These are phyloP conservation scores for Pangasius djambal DNA, from an alignment of 2,797 vertebrate genomes.

Conservation along the genomic window DNA sequence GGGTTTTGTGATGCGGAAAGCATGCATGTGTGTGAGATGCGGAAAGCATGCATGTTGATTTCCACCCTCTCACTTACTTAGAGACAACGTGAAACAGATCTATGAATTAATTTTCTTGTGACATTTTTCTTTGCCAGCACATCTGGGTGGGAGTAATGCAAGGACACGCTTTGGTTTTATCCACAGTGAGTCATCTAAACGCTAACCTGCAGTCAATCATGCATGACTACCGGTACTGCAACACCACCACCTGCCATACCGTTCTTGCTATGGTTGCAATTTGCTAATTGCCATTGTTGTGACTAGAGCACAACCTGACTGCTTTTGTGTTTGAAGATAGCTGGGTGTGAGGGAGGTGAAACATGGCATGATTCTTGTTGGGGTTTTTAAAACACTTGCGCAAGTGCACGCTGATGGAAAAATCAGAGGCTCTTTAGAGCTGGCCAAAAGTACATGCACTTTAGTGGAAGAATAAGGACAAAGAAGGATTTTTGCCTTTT, in stretches of 20 bases:
- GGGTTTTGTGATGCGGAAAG: not conserved
- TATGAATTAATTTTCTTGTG: not conserved
- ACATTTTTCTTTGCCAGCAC: not conserved
- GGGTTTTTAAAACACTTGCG: not conserved
- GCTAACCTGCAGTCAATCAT: not conserved
- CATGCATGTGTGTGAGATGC: not conserved
- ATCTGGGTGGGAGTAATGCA: not conserved
- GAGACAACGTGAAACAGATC: not conserved
- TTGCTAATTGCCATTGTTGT: not conserved
- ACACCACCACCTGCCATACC: not conserved
- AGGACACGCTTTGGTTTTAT: not conserved
- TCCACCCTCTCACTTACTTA: not conserved
- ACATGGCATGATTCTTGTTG: not conserved
- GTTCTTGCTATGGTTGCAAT: not conserved
- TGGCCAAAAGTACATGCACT: not conserved
- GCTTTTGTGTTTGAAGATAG: not conserved
- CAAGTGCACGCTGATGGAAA: not conserved
- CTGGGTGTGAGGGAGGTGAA: not conserved
- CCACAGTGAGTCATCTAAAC: not conserved
- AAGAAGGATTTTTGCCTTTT: not conserved
- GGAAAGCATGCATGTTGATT: not conserved
- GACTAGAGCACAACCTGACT: not conserved
- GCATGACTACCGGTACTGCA: not conserved
- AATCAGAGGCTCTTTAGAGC: not conserved
- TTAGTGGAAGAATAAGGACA: not conserved